Evolutionary conservation across 2,797 vertebrate species (phyloP), one percentile per base, ranked within the genome.

Genomic region (Poeciliopsis paucimaculata): DNA sequence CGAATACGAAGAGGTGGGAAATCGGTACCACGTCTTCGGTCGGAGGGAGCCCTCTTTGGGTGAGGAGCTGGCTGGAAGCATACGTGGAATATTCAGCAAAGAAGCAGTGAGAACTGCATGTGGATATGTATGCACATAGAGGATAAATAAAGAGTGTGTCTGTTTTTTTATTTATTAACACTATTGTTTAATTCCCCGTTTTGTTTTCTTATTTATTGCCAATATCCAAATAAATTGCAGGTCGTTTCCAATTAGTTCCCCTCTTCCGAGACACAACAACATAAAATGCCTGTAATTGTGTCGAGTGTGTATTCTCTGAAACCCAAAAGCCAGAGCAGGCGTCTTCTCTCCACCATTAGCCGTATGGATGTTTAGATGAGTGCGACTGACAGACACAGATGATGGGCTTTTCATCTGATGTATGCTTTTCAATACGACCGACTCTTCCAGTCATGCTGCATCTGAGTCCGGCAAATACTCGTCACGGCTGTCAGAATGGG

Each of bases 371-470:
- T 90, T 84, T 90, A 90, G 93, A 94, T 95, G 83, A 90, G 90
- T 82, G 87, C 95, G 93, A 95, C 94, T 94, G 57, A 62, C 74
- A 73, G 92, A 93, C 94, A 95, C 93, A 95, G 82, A 82, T 47
- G 78, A 78, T 41, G 76, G 73, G 64, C 80, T 90, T 75, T 79
- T 75, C 85, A 55, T 91, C 94, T 95, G 94, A 96, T 94, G 94
- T 75, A 93, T 82, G 86, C 91, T 96, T 97, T 96, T 97, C 95
- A 97, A 97, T 97, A 96, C 96, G 95, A 94, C 96, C 96, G 95
- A 96, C 97, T 97, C 96, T 96, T 97, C 96, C 95, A 96, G 97
- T 97, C 96, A 95, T 94, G 93, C 94, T 94, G 95, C 96, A 96
- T 92, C 93, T 91, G 87, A 95, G 96, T 93, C 94, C 93, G 92